These are phyloP conservation scores for Palythoa grandiflora DNA, from an alignment of 92 coral and sea anemone genomes.

Conservation along the genomic window DNA sequence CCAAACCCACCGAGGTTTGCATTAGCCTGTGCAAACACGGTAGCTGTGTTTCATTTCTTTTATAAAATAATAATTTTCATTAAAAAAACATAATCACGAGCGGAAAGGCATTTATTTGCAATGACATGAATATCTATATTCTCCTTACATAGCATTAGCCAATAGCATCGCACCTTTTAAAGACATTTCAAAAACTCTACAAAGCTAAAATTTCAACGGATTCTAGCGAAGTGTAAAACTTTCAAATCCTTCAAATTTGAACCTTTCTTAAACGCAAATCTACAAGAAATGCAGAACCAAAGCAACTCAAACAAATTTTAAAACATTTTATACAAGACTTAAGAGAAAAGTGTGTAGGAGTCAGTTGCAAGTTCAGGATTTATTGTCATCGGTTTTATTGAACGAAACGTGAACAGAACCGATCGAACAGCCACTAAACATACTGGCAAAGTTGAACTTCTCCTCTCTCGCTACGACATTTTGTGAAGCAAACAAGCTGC, in stretches of 20 bases:
- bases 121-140: background rate
- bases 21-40: too few species aligned
- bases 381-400: background rate
- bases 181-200: background rate
- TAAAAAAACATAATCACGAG: too few species aligned
- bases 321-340: background rate
- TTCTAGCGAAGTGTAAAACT: background rate
- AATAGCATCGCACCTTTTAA: background rate
- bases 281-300: background rate
- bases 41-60: too few species aligned
- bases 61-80: too few species aligned
- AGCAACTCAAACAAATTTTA: background rate
- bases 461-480: background rate
- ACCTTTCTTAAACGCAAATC: background rate
- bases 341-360: background rate
- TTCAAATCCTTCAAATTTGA: too few species aligned
- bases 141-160: conserved; percentile 5
- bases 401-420: background rate
- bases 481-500: background rate
- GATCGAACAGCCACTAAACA: background rate
- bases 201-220: too few species aligned
- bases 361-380: background rate
- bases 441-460: background rate
- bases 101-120: too few species aligned
- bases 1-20: too few species aligned